Base-by-base conservation (phyloP, 92 coral and sea anemone species). In the Chrysogorgia sp. region DNA sequence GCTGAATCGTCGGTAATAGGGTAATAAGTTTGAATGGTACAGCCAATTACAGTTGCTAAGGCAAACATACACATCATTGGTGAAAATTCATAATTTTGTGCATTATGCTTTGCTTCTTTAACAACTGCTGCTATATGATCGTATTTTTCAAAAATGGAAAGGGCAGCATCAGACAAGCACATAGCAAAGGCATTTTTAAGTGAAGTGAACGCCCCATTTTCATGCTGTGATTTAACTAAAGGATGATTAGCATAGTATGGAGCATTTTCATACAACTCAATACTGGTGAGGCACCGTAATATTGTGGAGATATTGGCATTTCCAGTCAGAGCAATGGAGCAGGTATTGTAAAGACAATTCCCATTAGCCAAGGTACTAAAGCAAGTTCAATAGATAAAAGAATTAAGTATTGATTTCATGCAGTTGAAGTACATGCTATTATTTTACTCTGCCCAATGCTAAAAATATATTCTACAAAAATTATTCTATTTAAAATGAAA, bases 101-200 rank as follows among this genome's bases (percentile, higher is more conserved):
- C 64, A 65, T 34, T 79, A 10, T 65, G 53, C 52, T 79, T 47
- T 48, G 75, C 83, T 65, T 79, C 83, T 64, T 64, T 40, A 17
- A 75, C 20, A 75, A 75, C 81, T 65, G 64, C 83, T 28, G 50
- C 52, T 34, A 25, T 53, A 48, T 49, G 34, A 33, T 53, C 63
- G 43, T 40, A 50, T 20, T 64, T 35, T 23, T 79, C 83, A 58
- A 65, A 64, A 65, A 28, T 12, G 26, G 75, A 49, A 63, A 79
- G 76, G 62, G 83, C 83, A 20, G 75, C 59, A 52, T 64, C 66
- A 50, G 82, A 77, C 30, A 77, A 31, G 24, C 81, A 76, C 81
- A 76, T 76, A 14, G 81, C 81, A 76, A 76, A 76, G 71, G 81
- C 81, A 76, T 76, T 76, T 76, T 33, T 22, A 26, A 76, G 71